Conservation (phyloP, 2,888 invertebrate species). For the Cartodere bifasciata region DNA sequence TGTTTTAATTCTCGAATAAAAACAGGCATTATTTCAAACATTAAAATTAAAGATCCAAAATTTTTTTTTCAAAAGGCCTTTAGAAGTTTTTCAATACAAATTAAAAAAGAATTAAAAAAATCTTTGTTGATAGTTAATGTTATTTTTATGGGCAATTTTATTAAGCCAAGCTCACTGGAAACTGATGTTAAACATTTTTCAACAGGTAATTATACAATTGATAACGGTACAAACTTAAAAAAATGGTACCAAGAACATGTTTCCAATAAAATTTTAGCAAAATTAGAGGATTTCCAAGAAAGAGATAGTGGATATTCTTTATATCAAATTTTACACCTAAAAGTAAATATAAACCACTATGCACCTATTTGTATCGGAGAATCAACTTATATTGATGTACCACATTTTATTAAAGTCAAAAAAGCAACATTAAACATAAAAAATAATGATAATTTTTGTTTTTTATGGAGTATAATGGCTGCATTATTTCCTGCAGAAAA, state of each 20-base stretch:
- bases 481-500: constrained; percentile 5
- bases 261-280: constrained; percentile 6
- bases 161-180: constrained; percentile 2
- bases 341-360: constrained; percentile 16
- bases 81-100: too few relatives aligned
- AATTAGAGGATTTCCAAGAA: constrained; percentile 15
- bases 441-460: constrained; percentile 16
- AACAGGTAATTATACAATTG: constrained; percentile 8
- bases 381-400: constrained; percentile 12
- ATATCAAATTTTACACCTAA: constrained; percentile 14
- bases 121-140: constrained; percentile 7
- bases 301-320: constrained; percentile 14
- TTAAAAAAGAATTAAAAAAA: constrained; percentile 9
- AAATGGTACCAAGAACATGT: constrained; percentile 5
- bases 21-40: too few relatives aligned
- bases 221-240: constrained; percentile 3
- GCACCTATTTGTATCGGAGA: constrained; percentile 12
- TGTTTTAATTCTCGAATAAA: too few relatives aligned
- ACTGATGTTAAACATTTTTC: constrained; percentile 7
- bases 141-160: constrained; percentile 5
- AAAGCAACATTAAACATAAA: constrained; percentile 17
- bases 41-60: too few relatives aligned
- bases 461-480: constrained; percentile 16
- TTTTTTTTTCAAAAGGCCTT: too few relatives aligned
- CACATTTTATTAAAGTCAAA: constrained; percentile 13